Percentiles rank a stretch among this genome's conserved stretches.
phyloP scores from a whole-genome alignment of 2,797 vertebrate genomes.

The Chelon auratus region DNA sequence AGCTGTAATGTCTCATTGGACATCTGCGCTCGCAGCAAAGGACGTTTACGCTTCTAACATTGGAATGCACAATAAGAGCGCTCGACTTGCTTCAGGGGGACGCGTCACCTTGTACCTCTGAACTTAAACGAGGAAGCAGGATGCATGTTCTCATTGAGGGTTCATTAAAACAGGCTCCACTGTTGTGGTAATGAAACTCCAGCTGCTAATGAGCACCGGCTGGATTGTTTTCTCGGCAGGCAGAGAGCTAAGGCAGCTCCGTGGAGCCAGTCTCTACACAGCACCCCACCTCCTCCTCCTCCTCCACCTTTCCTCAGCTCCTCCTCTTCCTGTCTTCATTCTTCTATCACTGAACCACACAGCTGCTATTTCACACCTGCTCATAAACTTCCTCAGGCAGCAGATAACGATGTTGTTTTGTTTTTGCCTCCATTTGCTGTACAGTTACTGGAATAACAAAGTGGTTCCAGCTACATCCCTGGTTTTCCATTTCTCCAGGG shows the following conservation, averaged over 20 bases:
- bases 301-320: slow-evolving; percentile 39
- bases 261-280: slow-evolving; percentile 57
- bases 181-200: slow-evolving; percentile 81
- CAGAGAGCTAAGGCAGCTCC: slow-evolving; percentile 61
- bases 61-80: slow-evolving; percentile 63
- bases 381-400: slow-evolving; percentile 77
- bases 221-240: slow-evolving; percentile 76
- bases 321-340: slow-evolving; percentile 55
- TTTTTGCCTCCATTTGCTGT: slow-evolving; percentile 63
- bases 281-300: slow-evolving; percentile 10
- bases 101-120: slow-evolving; percentile 66
- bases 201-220: slow-evolving; percentile 81
- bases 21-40: slow-evolving; percentile 32
- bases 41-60: slow-evolving; percentile 42
- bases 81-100: slow-evolving; percentile 53
- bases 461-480: slow-evolving; percentile 58
- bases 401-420: slow-evolving; percentile 77
- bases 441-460: slow-evolving; percentile 68
- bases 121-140: slow-evolving; percentile 68
- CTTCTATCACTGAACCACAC: slow-evolving; percentile 44
- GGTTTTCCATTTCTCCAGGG: slow-evolving; percentile 51
- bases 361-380: slow-evolving; percentile 75
- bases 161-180: slow-evolving; percentile 80
- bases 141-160: slow-evolving; percentile 78
- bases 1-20: slow-evolving; percentile 42